A percentile compares a stretch with the other conserved stretches of the same genome.
phyloP scores from a whole-genome alignment of 1,140 invertebrate species.

The Helicoverpa zea region DNA sequence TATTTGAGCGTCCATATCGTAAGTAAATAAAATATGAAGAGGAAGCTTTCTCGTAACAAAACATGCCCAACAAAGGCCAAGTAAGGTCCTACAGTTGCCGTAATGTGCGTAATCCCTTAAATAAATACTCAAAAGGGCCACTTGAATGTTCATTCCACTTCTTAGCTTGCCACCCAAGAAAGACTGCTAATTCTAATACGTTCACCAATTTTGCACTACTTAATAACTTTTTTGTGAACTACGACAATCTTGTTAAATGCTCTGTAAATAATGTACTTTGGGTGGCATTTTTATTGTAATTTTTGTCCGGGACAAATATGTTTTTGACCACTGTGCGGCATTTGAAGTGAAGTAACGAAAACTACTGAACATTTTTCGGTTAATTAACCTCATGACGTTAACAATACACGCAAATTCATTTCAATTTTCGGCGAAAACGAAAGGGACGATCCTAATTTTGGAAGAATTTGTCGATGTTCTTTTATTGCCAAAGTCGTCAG shows the following conservation, averaged over 20 bases:
- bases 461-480: background rate
- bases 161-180: slow-evolving; percentile 52
- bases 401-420: slow-evolving; percentile 38
- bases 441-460: background rate
- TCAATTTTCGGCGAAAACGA: slow-evolving; percentile 13
- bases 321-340: slow-evolving; percentile 37
- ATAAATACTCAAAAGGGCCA: slow-evolving; percentile 52
- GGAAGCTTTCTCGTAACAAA: slow-evolving; percentile 62
- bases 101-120: slow-evolving; percentile 57
- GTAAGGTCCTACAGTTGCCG: slow-evolving; percentile 24
- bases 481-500: too few species aligned
- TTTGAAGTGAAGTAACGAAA: slow-evolving; percentile 36
- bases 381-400: slow-evolving; percentile 30
- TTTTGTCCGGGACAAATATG: background rate
- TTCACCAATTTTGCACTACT: slow-evolving; percentile 55
- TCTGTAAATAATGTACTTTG: slow-evolving; percentile 48
- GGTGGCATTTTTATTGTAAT: slow-evolving; percentile 48
- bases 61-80: slow-evolving; percentile 64
- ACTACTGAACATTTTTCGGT: slow-evolving; percentile 22
- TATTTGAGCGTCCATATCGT: slow-evolving; percentile 43
- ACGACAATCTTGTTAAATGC: slow-evolving; percentile 46
- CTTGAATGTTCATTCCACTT: slow-evolving; percentile 41
- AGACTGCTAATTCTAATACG: slow-evolving; percentile 38
- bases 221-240: slow-evolving; percentile 24
- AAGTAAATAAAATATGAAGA: slow-evolving; percentile 50